Conservation (phyloP, 2,888 invertebrate species). For the Ecliptopera silaceata region DNA sequence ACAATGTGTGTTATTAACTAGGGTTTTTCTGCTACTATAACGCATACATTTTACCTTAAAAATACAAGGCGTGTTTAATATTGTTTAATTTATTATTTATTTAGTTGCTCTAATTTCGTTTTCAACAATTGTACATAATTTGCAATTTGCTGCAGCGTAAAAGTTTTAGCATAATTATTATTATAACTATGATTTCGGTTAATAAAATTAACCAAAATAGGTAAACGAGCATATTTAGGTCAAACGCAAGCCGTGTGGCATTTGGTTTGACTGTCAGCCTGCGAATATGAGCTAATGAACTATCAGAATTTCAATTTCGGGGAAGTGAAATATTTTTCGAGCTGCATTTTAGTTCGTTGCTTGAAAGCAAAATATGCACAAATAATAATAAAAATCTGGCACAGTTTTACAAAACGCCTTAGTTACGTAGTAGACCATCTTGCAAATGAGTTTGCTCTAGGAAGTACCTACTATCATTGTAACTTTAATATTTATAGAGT, state of each 20-base stretch:
- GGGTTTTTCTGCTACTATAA: slow-evolving; percentile 1
- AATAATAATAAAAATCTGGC: background rate
- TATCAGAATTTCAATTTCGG: slow-evolving; percentile 50
- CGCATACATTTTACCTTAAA: too few relatives aligned
- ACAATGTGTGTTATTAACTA: background rate
- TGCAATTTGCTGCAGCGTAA: too few relatives aligned
- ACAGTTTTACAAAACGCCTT: too few relatives aligned
- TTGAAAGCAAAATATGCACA: background rate
- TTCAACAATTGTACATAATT: too few relatives aligned
- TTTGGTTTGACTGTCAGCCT: slow-evolving; percentile 50
- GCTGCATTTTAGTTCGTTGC: background rate
- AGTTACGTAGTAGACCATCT: too few relatives aligned
- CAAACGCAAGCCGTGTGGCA: slow-evolving; percentile 57
- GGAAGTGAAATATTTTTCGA: slow-evolving; percentile 38
- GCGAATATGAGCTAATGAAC: slow-evolving; percentile 72
- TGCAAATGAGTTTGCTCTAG: too few relatives aligned
- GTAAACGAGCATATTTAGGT: slow-evolving; percentile 55
- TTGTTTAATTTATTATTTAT: too few relatives aligned
- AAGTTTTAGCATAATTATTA: background rate
- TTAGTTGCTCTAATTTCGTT: too few relatives aligned
- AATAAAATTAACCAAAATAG: slow-evolving; percentile 17
- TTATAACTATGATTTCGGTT: slow-evolving; percentile 1
- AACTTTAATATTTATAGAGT: too few relatives aligned
- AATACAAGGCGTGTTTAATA: too few relatives aligned
- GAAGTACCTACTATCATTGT: too few relatives aligned